These are phyloP conservation scores for Junco hyemalis DNA, from an alignment of 2,113 vertebrate species.

Conservation along the genomic window DNA sequence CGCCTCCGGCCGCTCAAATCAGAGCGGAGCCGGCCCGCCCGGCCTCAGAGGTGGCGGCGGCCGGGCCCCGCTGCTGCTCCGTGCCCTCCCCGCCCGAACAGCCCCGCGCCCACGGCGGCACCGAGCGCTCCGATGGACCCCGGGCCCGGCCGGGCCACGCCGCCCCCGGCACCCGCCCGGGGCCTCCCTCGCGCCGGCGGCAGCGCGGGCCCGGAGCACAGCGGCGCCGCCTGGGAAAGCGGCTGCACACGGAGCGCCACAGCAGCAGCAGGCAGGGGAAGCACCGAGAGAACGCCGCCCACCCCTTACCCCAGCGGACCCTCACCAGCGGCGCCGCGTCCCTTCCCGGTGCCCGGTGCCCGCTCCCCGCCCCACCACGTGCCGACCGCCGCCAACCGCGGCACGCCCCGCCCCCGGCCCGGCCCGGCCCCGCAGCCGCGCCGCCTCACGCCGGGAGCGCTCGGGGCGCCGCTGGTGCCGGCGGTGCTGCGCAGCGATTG, in stretches of 20 bases:
- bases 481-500: background rate
- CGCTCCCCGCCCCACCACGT: background rate
- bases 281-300: accelerated
- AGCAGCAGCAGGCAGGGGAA: background rate
- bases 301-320: background rate
- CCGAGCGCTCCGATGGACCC: background rate
- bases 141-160: background rate
- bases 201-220: background rate
- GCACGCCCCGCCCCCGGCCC: background rate
- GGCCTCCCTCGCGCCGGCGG: background rate
- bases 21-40: background rate
- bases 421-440: too few species aligned
- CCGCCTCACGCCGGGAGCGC: background rate
- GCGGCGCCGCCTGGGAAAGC: background rate
- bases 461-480: accelerated
- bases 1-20: accelerated
- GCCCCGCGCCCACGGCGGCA: background rate
- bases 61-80: background rate
- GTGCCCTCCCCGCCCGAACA: background rate
- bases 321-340: background rate
- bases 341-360: background rate
- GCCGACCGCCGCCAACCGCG: background rate
- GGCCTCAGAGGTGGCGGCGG: background rate
- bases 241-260: background rate
- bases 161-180: background rate